Percentiles rank a stretch among this genome's conserved stretches.
Evolutionary conservation across 2,113 vertebrate genomes (phyloP).

Genomic region (Irena cyanogastra): DNA sequence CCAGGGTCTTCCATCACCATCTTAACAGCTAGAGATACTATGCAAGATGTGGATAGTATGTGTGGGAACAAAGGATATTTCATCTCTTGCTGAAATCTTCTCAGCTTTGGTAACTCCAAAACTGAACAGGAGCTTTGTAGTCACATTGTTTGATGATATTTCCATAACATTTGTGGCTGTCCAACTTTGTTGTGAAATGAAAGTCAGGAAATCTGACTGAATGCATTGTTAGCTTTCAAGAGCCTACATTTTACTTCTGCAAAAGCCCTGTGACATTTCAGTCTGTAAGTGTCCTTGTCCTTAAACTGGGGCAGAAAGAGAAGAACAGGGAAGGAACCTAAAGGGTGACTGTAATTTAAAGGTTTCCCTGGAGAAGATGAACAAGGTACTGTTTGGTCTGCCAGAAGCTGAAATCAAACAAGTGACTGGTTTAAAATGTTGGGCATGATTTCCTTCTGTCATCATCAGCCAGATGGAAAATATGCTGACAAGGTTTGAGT

Average conservation of each 20-base stretch:
- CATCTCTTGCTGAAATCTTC: not conserved
- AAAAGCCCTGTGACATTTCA: conserved; percentile 72
- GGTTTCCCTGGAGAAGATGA: conserved; percentile 79
- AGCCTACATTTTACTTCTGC: conserved; percentile 73
- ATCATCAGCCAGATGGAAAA: conserved; percentile 78
- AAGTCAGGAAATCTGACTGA: conserved; percentile 69
- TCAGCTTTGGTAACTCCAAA: not conserved
- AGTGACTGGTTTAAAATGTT: conserved; percentile 35
- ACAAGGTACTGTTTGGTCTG: conserved; percentile 41
- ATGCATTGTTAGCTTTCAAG: conserved; percentile 29
- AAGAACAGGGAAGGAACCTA: conserved; percentile 65
- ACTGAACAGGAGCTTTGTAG: not conserved
- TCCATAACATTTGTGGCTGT: conserved; percentile 1
- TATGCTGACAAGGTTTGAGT: conserved; percentile 65
- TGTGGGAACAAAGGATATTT: not conserved
- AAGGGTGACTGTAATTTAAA: conserved; percentile 73
- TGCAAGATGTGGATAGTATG: not conserved
- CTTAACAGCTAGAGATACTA: not conserved
- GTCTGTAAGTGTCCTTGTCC: conserved; percentile 71
- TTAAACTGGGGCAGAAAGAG: conserved; percentile 64
- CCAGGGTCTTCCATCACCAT: not conserved
- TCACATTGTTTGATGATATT: not conserved
- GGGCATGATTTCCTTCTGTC: conserved; percentile 61
- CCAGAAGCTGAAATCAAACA: conserved; percentile 71
- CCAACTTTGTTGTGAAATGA: conserved; percentile 36